Base-by-base conservation (phyloP, 2,113 vertebrate genomes). In the Corythornis vintsioides region DNA sequence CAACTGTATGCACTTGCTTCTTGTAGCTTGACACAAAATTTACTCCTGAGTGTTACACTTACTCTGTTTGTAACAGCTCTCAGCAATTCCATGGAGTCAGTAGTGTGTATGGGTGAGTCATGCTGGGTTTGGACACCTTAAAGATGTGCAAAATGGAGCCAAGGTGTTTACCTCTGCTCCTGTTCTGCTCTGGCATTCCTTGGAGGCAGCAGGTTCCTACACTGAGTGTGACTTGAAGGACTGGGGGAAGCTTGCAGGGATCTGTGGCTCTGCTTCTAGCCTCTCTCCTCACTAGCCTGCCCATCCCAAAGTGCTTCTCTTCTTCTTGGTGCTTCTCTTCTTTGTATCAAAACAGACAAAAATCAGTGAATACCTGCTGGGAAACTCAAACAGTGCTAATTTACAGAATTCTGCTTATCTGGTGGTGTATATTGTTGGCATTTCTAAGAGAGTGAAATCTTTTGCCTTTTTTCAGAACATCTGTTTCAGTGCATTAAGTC, bases 381-480 rank as follows among this genome's bases (percentile, higher is more conserved):
- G 63, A 76, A 85, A 77, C 10, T 33, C 53, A 38, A 92, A 88
- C 57, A 92, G 40, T 66, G 10, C 28, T 89, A 61, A 38, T 66
- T 60, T 61, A 55, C 45, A n/a, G 22, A 93, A 61, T 89, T 94
- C 50, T 89, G 83, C 71, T 79, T 86, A 63, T 83, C 78, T 76
- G 60, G 55, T 76, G 38, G 8, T 66, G 25, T 61, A 15, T 82
- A 70, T 59, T 89, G 33, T 70, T 73, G 71, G 31, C 17, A 3
- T 84, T 84, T 74, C 52, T 76, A 60, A 29, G 43, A 64, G 60
- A 85, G 35, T 22, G 35, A 38, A 64, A 64, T 77, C 28, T 89
- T 43, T 75, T 48, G 18, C 48, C 26, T 4, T 88, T 55, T 89
- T 75, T 78, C 42, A 69, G 63, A 84, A 72, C 35, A 38, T 75